Evolutionary conservation across 2,113 vertebrate species (phyloP), one percentile per base, ranked within the genome.

Genomic region (Phaethornis superciliosus): DNA sequence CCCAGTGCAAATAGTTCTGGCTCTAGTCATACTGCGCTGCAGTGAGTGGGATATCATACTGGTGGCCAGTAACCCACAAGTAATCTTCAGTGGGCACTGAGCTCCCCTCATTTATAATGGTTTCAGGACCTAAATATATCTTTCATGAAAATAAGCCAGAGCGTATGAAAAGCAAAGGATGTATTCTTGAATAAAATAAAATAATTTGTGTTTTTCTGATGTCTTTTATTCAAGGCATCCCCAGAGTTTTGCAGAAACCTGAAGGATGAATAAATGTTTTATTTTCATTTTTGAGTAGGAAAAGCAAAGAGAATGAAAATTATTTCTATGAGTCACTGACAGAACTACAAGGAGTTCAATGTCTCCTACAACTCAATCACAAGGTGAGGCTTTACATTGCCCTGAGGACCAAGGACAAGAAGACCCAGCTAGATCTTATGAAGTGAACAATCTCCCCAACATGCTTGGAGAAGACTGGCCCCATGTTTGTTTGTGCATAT

Each of bases 211-310:
- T 81, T 94, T 86, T 71, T 86, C 54, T 54, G 15, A 17, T 77
- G 47, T 67, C 51, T 85, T 94, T 80, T 83, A 86, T 83, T 82
- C 79, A 81, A 90, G 21, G 60, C 40, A 47, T 95, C 78, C 62
- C 67, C 11, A 63, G 91, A 88, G 81, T 56, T 89, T 94, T 85
- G 74, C 24, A 96, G 79, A 85, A 44, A 89, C 44, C 79, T 89
- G 63, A 80, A 88, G 30, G 60, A 76, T 82, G 76, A 89, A 92
- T 95, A 94, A 65, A 95, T 89, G 82, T 85, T 95, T 94, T 90
- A 93, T 95, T 95, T 95, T 93, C 59, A 83, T 96, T 89, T 95
- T 49, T 76, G 47, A 83, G 52, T 23, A 64, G 42, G 44, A 35
- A 85, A 95, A 88, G 27, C 11, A 95, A 85, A 91, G 40, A 20